phyloP scores from a whole-genome alignment of 2,888 invertebrate genomes.

The Peribatodes rhomboidaria region DNA sequence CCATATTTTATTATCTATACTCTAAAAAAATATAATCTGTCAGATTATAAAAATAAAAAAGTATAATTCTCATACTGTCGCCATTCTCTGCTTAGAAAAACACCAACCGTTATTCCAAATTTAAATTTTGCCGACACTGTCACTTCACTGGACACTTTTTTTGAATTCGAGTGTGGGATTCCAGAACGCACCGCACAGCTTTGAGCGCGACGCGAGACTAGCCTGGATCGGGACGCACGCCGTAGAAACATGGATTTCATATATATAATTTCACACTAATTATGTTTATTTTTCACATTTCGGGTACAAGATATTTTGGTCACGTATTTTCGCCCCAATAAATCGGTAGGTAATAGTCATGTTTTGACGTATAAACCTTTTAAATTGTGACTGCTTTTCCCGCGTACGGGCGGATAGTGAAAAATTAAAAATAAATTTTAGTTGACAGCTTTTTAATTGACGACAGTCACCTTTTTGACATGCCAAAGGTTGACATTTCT shows the following conservation, averaged over 20 bases:
- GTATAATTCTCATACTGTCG: slow-evolving; percentile 71
- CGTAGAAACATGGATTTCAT: slow-evolving; percentile 66
- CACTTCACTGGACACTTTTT: slow-evolving; percentile 74
- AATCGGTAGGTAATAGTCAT: slow-evolving; percentile 53
- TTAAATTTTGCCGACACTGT: slow-evolving; percentile 67
- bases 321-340: slow-evolving; percentile 58
- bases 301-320: slow-evolving; percentile 53
- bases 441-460: slow-evolving; percentile 31
- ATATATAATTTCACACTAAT: slow-evolving; percentile 77
- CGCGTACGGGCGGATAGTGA: slow-evolving; percentile 8
- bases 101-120: slow-evolving; percentile 73
- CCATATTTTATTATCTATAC: slow-evolving; percentile 32
- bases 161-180: slow-evolving; percentile 58
- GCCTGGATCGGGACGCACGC: slow-evolving; percentile 47
- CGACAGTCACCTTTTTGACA: slow-evolving; percentile 38
- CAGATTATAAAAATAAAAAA: slow-evolving; percentile 51
- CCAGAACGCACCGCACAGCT: slow-evolving; percentile 70
- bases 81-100: slow-evolving; percentile 65
- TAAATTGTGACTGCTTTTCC: slow-evolving; percentile 5
- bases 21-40: slow-evolving; percentile 35
- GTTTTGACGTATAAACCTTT: slow-evolving; percentile 41
- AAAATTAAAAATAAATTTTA: slow-evolving; percentile 26
- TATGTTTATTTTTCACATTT: slow-evolving; percentile 68
- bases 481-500: slow-evolving; percentile 42
- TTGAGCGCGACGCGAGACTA: slow-evolving; percentile 72